Evolutionary conservation across 2,113 vertebrate genomes (phyloP), one percentile per base, ranked within the genome.

Genomic region (Echinops telfairi): DNA sequence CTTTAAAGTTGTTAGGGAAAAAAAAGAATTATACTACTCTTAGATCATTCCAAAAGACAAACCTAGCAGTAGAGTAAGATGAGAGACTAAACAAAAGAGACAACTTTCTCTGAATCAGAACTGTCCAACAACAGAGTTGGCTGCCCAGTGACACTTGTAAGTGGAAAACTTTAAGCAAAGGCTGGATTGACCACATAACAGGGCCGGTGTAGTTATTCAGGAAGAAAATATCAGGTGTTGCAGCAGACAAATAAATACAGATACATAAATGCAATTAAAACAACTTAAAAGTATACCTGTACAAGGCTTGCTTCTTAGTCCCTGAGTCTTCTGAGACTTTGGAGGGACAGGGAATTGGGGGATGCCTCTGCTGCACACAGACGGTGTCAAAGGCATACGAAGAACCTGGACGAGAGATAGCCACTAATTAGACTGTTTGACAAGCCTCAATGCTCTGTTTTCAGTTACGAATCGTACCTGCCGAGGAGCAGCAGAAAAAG

Each of bases 401-500:
- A 98, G 96, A 92, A 98, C 97, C 98, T 98, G 58, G 31, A 79
- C 96, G 89, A 73, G 90, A 97, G 77, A 88, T 86, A 85, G 82
- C 9, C 89, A 58, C 31, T 81, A 38, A 47, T 95, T 95, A 93
- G 2, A 89, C 22, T 87, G 83, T n/a, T 64, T 64, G 29, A 90
- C 88, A 93, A 36, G 17, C 16, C 71, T 75, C 88, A 33, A 40
- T 0, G 4, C 78, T 40, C 16, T 29, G 43, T n/a, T 95, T 96
- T 90, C 43, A 83, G 43, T 80, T 85, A 73, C 27, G 88, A 90
- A 64, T 25, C 58, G 97, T 98, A 99, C 99, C 99, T 99, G 99
- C 94, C 98, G 98, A 84, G 99, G 95, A 90, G 99, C 95, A 94
- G 99, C 97, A 31, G 99, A 97, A 94, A 99, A 98, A 0, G 98